These are phyloP conservation scores for Chrysomela aeneicollis DNA, from an alignment of 2,888 invertebrate species.

Conservation along the genomic window DNA sequence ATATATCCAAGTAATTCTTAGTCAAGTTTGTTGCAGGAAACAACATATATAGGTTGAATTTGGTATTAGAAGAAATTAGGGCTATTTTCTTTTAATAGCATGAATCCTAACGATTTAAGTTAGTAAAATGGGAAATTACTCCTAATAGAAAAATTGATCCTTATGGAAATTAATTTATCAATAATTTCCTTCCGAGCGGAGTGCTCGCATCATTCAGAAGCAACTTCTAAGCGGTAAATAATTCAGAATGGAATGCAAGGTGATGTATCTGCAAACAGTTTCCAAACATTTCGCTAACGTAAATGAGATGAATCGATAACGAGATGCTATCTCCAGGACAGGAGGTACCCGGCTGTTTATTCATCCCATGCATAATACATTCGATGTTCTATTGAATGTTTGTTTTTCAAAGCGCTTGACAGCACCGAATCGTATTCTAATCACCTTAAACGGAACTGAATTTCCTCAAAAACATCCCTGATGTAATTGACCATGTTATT, in stretches of 20 bases:
- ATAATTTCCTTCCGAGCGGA: too few species aligned
- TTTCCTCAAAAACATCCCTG: background rate
- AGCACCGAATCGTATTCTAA: background rate
- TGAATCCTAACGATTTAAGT: too few species aligned
- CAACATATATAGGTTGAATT: too few species aligned
- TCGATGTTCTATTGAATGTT: constrained; percentile 4
- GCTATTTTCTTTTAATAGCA: too few species aligned
- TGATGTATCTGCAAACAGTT: background rate
- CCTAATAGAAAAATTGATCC: too few species aligned
- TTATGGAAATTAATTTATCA: too few species aligned
- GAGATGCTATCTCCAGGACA: background rate
- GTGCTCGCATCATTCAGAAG: too few species aligned
- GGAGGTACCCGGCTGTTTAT: background rate
- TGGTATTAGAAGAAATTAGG: too few species aligned
- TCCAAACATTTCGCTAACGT: background rate
- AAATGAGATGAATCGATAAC: constrained; percentile 1
- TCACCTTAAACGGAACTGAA: background rate
- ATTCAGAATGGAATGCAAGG: background rate
- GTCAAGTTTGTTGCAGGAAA: too few species aligned
- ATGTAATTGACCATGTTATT: background rate
- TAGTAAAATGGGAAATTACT: too few species aligned
- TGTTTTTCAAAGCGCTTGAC: background rate
- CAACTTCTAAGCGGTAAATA: background rate
- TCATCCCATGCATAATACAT: constrained; percentile 18
- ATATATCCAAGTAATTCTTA: too few species aligned